Evolutionary conservation across 2,888 invertebrate genomes (phyloP), one percentile per base, ranked within the genome.

Genomic region (Brachynemurus nebulosus): DNA sequence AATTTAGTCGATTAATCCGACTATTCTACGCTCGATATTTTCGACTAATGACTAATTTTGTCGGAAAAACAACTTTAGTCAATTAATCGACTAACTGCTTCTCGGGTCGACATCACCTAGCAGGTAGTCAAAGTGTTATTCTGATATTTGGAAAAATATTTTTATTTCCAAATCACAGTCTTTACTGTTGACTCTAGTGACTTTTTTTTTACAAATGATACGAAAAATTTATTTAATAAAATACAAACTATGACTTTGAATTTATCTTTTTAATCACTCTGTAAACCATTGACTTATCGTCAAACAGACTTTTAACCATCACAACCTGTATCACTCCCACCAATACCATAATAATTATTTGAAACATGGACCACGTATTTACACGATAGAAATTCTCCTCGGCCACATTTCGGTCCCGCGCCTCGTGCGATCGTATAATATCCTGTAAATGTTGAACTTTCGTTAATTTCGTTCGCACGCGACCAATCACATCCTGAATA

Each of bases 381-480:
- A 92, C 88, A 50, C 82, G 75, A 49, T 79, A 79, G 57, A 77
- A 85, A 63, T 86, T 86, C 37, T 79, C 76, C 59, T 89, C 89
- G 2, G 84, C 84, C 2, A 83, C 60, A 58, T 86, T 86, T 49
- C 90, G 70, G 60, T 91, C 91, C 20, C 86, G 63, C 0, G 86
- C 81, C 62, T 91, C 90, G 53, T 71, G 70, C 0, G 84, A 81
- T 42, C 80, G 73, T 47, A 86, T 68, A 46, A 76, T 55, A 56
- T 84, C 83, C 60, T 85, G 84, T 39, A 79, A 56, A 40, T 78
- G 69, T 11, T 78, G 63, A 0, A 78, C 76, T 42, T 74, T 69
- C 1, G 71, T 69, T 44, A 86, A 61, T 52, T 73, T 67, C 41
- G 69, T 68, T 1, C 72, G 69, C 9, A 89, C 76, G 40, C 71